Percentiles rank a stretch among this genome's conserved stretches.
Conservation (phyloP, 1,140 invertebrate species). For the Ephestia elutella region DNA sequence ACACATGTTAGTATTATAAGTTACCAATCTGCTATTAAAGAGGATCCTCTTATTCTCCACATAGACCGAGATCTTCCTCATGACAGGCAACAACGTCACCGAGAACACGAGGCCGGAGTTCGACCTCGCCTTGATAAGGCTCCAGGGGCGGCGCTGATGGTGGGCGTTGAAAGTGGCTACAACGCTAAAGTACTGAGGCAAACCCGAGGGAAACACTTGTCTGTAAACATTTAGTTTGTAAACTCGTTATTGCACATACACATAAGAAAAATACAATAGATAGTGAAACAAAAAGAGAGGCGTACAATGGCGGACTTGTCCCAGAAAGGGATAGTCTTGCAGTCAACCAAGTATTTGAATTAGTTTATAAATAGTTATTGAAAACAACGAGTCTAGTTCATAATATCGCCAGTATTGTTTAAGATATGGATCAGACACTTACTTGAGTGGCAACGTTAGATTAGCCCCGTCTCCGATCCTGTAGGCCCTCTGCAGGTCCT, state of each 20-base stretch:
- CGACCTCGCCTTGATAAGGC: constrained; percentile 79
- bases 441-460: constrained; percentile 81
- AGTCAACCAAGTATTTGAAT: no score
- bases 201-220: constrained; percentile 56
- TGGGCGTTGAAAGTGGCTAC: constrained; percentile 79
- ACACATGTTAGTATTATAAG: no score
- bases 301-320: no score
- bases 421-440: no score
- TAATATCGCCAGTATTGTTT: no score
- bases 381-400: no score
- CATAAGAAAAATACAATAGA: no score
- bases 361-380: no score
- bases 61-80: constrained; percentile 78
- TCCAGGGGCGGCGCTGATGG: constrained; percentile 77
- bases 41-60: constrained; percentile 47
- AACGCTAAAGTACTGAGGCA: constrained; percentile 67
- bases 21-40: constrained; percentile 29
- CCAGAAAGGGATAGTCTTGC: no score
- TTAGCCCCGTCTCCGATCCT: constrained; percentile 82
- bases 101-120: constrained; percentile 78
- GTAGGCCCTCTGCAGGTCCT: constrained; percentile 84
- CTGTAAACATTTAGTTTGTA: constrained; percentile 25
- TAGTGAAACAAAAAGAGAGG: no score
- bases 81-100: constrained; percentile 79
- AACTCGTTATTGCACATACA: no score